These are phyloP conservation scores for Hypomesus transpacificus DNA, from an alignment of 2,113 vertebrate genomes.

Conservation along the genomic window DNA sequence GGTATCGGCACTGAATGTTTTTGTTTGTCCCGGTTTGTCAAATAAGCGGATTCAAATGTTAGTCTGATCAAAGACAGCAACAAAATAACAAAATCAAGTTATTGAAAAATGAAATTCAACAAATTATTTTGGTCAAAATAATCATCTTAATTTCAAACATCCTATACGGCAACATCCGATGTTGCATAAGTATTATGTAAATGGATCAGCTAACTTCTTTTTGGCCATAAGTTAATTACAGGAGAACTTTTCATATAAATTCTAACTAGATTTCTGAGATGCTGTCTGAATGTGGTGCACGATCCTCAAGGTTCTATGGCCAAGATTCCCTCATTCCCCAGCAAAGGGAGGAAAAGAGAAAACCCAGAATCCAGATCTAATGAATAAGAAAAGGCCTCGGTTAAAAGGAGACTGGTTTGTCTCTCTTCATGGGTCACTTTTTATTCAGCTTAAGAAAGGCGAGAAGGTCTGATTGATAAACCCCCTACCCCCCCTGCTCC, in stretches of 20 bases:
- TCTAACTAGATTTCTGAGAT: conserved; percentile 34
- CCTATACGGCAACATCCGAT: not conserved
- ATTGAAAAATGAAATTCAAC: not conserved
- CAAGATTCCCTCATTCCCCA: conserved; percentile 47
- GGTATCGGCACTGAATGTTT: not conserved
- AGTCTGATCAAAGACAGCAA: conserved; percentile 8
- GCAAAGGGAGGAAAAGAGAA: conserved; percentile 51
- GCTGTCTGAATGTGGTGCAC: conserved; percentile 48
- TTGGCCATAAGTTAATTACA: not conserved
- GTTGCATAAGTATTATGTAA: not conserved
- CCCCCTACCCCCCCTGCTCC: conserved; percentile 38
- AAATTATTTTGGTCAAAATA: not conserved
- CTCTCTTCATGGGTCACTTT: conserved; percentile 71
- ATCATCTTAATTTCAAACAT: not conserved
- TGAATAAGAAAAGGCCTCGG: conserved; percentile 72
- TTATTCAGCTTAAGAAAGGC: conserved; percentile 76
- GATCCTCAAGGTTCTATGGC: too few species aligned
- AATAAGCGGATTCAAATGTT: not conserved
- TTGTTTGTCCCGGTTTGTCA: not conserved
- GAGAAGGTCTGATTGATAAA: conserved; percentile 72
- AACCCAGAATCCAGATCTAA: conserved; percentile 70
- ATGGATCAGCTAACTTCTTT: not conserved
- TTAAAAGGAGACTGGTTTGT: conserved; percentile 73
- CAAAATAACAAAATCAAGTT: not conserved
- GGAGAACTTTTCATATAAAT: too few species aligned